Evolutionary conservation across 1,140 invertebrate species (phyloP).

Genomic region (Cryptotermes secundus): DNA sequence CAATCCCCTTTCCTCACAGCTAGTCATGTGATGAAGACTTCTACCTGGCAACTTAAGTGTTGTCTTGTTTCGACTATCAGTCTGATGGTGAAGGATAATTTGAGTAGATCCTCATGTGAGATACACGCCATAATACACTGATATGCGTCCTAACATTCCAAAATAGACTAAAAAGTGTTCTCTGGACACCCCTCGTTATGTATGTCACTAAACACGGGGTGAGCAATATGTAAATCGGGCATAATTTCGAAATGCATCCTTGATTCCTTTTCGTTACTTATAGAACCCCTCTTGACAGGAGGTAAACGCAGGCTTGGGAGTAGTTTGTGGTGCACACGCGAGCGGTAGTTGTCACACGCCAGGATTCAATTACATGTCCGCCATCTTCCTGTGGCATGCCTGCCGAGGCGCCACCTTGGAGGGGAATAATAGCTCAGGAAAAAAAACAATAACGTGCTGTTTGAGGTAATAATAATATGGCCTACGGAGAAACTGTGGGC

Average conservation of each 20-base stretch:
- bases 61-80: too few relatives aligned
- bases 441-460: background rate
- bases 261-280: background rate
- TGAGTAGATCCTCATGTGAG: too few relatives aligned
- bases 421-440: background rate
- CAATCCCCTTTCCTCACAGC: too few relatives aligned
- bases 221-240: background rate
- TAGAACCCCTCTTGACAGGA: background rate
- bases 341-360: constrained; percentile 9
- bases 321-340: background rate
- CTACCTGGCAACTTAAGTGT: too few relatives aligned
- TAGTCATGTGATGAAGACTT: too few relatives aligned
- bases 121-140: too few relatives aligned
- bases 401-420: background rate
- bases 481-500: background rate
- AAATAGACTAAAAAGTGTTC: too few relatives aligned
- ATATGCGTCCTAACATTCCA: too few relatives aligned
- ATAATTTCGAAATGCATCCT: background rate
- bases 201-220: background rate
- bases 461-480: background rate
- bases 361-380: constrained; percentile 13
- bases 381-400: constrained; percentile 9
- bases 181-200: background rate
- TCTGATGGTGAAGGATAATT: too few relatives aligned
- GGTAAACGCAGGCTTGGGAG: background rate